A percentile compares a stretch with the other conserved stretches of the same genome.
These are phyloP conservation scores for Halcyon leucocephala DNA, from an alignment of 2,797 vertebrate species.

Conservation along the genomic window DNA sequence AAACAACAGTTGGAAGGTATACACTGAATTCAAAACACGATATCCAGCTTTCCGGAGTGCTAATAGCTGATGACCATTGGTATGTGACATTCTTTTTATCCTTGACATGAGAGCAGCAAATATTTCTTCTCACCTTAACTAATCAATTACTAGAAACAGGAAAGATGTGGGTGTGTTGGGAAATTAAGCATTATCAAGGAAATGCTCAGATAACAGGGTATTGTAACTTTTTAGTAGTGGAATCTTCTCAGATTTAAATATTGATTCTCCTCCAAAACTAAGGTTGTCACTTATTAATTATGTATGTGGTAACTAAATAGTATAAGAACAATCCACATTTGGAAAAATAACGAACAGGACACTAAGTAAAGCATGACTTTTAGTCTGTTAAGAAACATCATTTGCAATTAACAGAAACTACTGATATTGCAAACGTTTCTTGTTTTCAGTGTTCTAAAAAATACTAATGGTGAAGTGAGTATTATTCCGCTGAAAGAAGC, in stretches of 20 bases:
- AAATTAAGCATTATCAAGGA: not conserved
- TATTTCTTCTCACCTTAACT: not conserved
- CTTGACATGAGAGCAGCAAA: not conserved
- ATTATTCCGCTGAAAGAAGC: conserved; percentile 86
- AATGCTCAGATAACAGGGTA: not conserved
- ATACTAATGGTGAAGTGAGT: conserved; percentile 81
- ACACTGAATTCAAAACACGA: conserved; percentile 84
- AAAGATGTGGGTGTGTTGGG: not conserved
- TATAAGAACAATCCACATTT: not conserved
- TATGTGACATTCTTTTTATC: conserved; percentile 62
- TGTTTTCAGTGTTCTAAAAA: conserved; percentile 87
- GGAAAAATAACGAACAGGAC: not conserved
- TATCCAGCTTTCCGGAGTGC: conserved; percentile 92
- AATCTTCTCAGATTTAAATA: not conserved
- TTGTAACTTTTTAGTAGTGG: not conserved
- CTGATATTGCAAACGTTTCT: not conserved
- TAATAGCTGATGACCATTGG: conserved; percentile 95
- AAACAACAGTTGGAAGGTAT: conserved; percentile 90
- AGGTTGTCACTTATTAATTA: not conserved
- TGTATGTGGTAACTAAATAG: not conserved
- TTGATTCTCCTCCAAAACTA: not conserved
- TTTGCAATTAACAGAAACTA: not conserved
- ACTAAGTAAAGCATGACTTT: not conserved
- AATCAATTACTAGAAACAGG: not conserved
- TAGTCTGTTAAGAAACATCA: not conserved